Conservation (phyloP, 2,113 vertebrate species). For the Thermophis baileyi region DNA sequence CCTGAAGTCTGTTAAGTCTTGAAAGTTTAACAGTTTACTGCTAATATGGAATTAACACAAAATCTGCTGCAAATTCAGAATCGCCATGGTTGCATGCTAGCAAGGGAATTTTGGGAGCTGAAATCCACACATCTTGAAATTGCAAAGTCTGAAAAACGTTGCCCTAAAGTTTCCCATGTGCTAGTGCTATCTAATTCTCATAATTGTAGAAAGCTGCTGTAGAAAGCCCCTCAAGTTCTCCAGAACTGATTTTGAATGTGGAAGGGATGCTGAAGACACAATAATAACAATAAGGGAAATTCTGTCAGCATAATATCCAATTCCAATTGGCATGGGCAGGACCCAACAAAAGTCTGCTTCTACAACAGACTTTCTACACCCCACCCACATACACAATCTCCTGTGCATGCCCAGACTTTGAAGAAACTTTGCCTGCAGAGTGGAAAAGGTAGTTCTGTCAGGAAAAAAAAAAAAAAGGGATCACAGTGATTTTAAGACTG, state of each 20-base stretch:
- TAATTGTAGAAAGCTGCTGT: background rate
- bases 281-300: background rate
- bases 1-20: background rate
- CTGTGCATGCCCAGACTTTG: background rate
- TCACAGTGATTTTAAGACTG: background rate
- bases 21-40: background rate
- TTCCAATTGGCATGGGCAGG: background rate
- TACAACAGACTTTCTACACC: background rate
- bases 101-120: background rate
- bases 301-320: background rate
- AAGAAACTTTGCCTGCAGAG: background rate
- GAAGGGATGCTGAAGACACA: background rate
- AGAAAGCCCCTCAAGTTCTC: background rate
- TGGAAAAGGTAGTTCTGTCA: background rate
- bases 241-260: background rate
- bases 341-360: background rate
- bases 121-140: background rate
- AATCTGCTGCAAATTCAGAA: conserved; percentile 21
- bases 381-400: background rate
- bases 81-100: background rate
- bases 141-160: background rate
- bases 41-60: background rate
- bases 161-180: background rate
- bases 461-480: background rate
- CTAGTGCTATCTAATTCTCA: too few relatives aligned